Evolutionary conservation across 2,888 invertebrate genomes (phyloP), one percentile per base, ranked within the genome.

Genomic region (Mimumesa dahlbomi): DNA sequence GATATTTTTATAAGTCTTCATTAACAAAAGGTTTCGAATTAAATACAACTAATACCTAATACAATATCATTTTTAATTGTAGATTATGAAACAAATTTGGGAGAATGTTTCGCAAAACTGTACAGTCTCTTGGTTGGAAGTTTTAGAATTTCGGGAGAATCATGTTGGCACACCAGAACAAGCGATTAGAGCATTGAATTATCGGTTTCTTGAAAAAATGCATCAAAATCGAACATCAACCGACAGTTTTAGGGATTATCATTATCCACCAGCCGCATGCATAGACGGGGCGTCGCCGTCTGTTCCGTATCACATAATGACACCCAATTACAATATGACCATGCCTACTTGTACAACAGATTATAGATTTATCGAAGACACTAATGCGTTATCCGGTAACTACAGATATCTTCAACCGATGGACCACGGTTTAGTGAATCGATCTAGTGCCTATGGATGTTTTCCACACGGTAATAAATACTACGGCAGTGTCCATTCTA

Each of bases 31-130:
- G n/a, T n/a, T n/a, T n/a, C n/a, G n/a, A n/a, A n/a, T n/a, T n/a
- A n/a, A n/a, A n/a, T n/a, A n/a, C n/a, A n/a, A n/a, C n/a, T n/a
- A n/a, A n/a, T n/a, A n/a, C n/a, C n/a, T n/a, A n/a, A n/a, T n/a
- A n/a, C n/a, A n/a, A n/a, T n/a, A n/a, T n/a, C 7, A 25, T 25
- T 59, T 54, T 18, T 76, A 64, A 69, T 85, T 87, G 2, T 84
- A 95, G 94, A 94, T 96, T 84, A 92, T 96, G 90, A 94, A 94
- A 65, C 92, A 93, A 68, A 94, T 96, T 78, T 94, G 94, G 92
- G 95, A 95, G 84, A 91, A 93, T 36, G 92, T 94, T 16, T 92
- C 93, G 53, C 89, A 91, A 59, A 86, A 90, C 13, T 91, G 90
- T 68, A 90, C 90, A 34, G 88, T 92, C 22, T 90, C 90, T 1